A percentile compares a stretch with the other conserved stretches of the same genome.
Evolutionary conservation across 2,888 invertebrate genomes (phyloP).

Genomic region (Notodonta dromedarius): DNA sequence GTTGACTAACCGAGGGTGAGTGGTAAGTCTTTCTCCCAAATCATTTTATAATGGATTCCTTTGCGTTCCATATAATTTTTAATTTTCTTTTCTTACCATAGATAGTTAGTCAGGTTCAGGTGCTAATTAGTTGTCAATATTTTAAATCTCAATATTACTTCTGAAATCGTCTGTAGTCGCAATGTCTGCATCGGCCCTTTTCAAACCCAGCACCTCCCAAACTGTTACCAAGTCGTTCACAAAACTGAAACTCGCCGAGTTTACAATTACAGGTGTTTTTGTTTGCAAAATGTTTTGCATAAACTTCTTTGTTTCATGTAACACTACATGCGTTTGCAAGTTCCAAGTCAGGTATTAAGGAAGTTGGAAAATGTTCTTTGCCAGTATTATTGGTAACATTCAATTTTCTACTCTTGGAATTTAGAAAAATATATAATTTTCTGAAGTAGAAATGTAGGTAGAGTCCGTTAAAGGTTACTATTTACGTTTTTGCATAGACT

Average conservation of each 20-base stretch:
- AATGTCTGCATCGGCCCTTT: neutral
- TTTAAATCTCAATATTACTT: too few species aligned
- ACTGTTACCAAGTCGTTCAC: slow-evolving; percentile 23
- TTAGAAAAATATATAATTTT: neutral
- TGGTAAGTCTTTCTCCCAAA: too few species aligned
- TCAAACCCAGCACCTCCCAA: neutral
- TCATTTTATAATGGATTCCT: too few species aligned
- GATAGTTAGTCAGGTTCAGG: too few species aligned
- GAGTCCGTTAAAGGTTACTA: neutral
- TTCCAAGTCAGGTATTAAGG: slow-evolving; percentile 26
- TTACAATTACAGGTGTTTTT: slow-evolving; percentile 56
- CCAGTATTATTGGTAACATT: neutral
- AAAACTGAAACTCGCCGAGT: slow-evolving; percentile 26
- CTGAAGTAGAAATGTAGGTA: neutral
- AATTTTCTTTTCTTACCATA: too few species aligned
- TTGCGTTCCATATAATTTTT: too few species aligned
- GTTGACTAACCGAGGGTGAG: too few species aligned
- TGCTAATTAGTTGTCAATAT: too few species aligned
- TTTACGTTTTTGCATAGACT: too few species aligned
- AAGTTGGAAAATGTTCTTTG: slow-evolving; percentile 28
- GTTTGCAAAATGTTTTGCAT: slow-evolving; percentile 45
- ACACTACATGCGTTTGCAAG: slow-evolving; percentile 4
- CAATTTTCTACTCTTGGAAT: neutral
- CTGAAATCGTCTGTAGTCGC: too few species aligned
- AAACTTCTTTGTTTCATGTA: slow-evolving; percentile 5